A percentile compares a stretch with the other conserved stretches of the same genome.
phyloP scores from a whole-genome alignment of 2,888 invertebrate genomes.

The Mantis religiosa region DNA sequence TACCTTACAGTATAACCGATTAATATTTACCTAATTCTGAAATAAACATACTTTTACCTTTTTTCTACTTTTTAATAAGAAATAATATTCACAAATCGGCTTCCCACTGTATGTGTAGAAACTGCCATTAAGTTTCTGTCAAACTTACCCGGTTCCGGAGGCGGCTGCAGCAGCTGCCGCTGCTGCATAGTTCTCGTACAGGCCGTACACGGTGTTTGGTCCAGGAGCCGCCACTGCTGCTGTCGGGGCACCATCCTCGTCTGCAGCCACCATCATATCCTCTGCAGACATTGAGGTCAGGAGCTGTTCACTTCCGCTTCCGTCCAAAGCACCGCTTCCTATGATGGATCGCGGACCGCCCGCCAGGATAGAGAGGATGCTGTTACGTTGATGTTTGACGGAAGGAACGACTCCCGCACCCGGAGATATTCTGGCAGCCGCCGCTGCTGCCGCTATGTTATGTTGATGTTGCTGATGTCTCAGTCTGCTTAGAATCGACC shows the following conservation, averaged over 20 bases:
- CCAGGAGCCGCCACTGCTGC: neutral
- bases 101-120: no score
- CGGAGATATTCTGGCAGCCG: conserved; percentile 1
- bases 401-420: neutral
- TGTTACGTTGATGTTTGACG: conserved; percentile 19
- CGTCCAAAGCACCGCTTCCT: neutral
- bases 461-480: conserved; percentile 32
- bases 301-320: neutral
- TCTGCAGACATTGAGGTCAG: conserved; percentile 5
- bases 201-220: conserved; percentile 5
- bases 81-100: no score
- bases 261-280: conserved; percentile 18
- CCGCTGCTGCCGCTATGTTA: conserved; percentile 9
- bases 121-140: neutral
- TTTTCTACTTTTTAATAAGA: no score
- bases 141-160: neutral
- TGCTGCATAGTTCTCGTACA: conserved; percentile 26
- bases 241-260: conserved; percentile 1
- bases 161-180: conserved; percentile 20
- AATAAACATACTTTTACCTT: no score
- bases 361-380: conserved; percentile 27
- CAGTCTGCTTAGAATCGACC: conserved; percentile 39
- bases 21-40: no score
- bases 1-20: no score
- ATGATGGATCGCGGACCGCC: conserved; percentile 19